These are phyloP conservation scores for Carassius auratus DNA, from an alignment of 2,113 vertebrate genomes.

Conservation along the genomic window DNA sequence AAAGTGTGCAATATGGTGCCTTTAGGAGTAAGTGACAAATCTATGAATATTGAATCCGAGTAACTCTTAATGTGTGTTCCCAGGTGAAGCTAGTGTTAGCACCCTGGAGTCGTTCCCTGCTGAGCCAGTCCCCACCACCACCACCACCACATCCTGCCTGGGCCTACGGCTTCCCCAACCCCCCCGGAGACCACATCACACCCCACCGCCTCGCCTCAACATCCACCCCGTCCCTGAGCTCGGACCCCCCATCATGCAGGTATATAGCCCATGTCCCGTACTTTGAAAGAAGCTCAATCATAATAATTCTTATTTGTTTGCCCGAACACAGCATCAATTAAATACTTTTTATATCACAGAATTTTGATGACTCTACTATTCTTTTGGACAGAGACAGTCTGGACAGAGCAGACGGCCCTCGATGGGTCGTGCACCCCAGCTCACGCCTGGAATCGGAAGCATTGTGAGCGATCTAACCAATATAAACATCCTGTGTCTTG, in stretches of 20 bases:
- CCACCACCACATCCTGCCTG: constrained; percentile 78
- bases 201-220: constrained; percentile 89
- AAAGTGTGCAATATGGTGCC: neutral
- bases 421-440: constrained; percentile 88
- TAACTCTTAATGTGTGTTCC: neutral
- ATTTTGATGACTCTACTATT: neutral
- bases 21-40: neutral
- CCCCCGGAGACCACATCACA: constrained; percentile 85
- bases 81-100: constrained; percentile 81
- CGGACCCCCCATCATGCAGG: constrained; percentile 89
- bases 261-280: constrained; percentile 44
- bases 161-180: constrained; percentile 83
- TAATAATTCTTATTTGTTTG: no score
- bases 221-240: constrained; percentile 95
- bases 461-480: constrained; percentile 78
- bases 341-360: neutral
- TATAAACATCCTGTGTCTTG: neutral
- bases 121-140: constrained; percentile 74
- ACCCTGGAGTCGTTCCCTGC: constrained; percentile 75
- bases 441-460: constrained; percentile 91
- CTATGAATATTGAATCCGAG: neutral
- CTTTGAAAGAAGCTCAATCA: neutral
- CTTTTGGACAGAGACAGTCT: constrained; percentile 69
- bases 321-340: neutral
- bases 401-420: constrained; percentile 84